phyloP scores from a whole-genome alignment of 2,797 vertebrate genomes.

The Percopsis omiscomaycus region DNA sequence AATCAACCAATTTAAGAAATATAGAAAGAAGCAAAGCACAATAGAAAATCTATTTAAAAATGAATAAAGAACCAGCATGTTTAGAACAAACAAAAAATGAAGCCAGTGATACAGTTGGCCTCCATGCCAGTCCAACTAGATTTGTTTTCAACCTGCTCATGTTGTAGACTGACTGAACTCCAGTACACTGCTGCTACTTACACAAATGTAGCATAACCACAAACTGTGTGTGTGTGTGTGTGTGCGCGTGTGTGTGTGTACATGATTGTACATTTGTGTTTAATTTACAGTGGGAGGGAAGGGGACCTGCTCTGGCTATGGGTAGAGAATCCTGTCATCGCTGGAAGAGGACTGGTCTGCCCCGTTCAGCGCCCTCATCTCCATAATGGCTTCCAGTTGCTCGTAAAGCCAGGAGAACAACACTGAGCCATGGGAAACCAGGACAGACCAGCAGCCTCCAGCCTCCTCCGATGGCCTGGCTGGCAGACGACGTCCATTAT shows the following conservation, averaged over 20 bases:
- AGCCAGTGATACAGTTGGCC: too few relatives aligned
- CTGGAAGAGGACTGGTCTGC: conserved; percentile 58
- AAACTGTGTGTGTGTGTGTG: not conserved
- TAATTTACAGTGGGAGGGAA: conserved; percentile 72
- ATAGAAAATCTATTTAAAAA: too few relatives aligned
- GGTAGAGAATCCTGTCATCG: conserved; percentile 67
- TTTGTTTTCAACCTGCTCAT: not conserved
- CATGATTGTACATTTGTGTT: conserved; percentile 73
- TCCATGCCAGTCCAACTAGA: too few relatives aligned
- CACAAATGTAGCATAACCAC: not conserved
- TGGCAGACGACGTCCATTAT: conserved; percentile 13
- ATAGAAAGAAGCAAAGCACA: not conserved
- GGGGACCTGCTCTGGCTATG: conserved; percentile 47
- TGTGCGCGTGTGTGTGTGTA: conserved; percentile 15
- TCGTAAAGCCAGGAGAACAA: conserved; percentile 72
- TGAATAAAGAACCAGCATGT: too few relatives aligned
- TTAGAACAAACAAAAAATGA: too few relatives aligned
- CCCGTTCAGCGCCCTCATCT: conserved; percentile 70
- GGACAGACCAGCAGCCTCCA: conserved; percentile 52
- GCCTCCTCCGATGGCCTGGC: conserved; percentile 39
- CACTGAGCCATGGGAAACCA: conserved; percentile 70
- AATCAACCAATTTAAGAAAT: too few relatives aligned
- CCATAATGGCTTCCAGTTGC: conserved; percentile 82
- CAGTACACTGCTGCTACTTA: too few relatives aligned
- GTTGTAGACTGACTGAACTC: too few relatives aligned